phyloP scores from a whole-genome alignment of 2,113 vertebrate species.

The Sakesphorus luctuosus region DNA sequence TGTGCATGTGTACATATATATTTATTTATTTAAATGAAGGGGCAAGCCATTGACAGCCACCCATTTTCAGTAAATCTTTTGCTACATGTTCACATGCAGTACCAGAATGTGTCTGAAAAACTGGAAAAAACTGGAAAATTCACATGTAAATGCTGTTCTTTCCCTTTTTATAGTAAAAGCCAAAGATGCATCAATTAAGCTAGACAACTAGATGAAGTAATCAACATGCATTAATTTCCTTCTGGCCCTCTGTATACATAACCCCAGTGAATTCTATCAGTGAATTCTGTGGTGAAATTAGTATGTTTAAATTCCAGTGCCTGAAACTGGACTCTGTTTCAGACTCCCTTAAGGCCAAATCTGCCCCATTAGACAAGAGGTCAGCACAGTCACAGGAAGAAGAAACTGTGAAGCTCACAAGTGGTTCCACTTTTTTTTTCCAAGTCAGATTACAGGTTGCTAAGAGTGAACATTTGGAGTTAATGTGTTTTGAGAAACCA shows the following conservation, averaged over 20 bases:
- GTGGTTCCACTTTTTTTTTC: neutral
- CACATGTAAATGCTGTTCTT: neutral
- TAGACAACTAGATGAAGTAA: neutral
- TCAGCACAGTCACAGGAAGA: neutral
- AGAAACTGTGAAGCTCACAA: neutral
- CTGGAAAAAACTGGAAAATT: neutral
- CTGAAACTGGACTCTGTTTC: neutral
- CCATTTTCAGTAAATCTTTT: neutral
- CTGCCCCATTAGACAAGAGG: neutral
- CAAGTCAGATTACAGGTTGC: conserved; percentile 1
- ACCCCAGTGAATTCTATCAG: neutral
- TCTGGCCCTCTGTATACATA: neutral
- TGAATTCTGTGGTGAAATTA: neutral
- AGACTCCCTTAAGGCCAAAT: conserved; percentile 7
- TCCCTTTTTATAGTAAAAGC: neutral
- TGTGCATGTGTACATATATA: neutral
- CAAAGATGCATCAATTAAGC: conserved; percentile 42
- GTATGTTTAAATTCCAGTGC: neutral
- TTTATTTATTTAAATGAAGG: neutral
- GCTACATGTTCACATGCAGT: neutral
- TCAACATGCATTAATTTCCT: neutral
- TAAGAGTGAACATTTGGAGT: conserved; percentile 6
- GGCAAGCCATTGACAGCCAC: neutral
- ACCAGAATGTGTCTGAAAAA: neutral
- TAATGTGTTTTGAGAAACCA: conserved; percentile 42